Base-by-base conservation (phyloP, 2,113 vertebrate species). In the Sclerurus mexicanus region DNA sequence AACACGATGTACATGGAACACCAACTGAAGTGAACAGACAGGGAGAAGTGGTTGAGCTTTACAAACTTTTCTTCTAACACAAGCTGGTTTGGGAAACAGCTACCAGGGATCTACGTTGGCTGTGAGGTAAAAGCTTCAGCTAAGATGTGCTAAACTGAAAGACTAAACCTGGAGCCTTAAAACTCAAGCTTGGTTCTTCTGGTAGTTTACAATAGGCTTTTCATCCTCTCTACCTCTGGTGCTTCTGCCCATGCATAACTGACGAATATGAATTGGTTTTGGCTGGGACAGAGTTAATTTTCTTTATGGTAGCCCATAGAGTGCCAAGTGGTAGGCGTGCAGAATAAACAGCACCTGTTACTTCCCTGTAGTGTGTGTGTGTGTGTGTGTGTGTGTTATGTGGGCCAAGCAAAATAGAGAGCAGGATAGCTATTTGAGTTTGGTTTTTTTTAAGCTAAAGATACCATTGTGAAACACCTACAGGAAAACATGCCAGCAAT, bases 321-420 rank as follows among this genome's bases (percentile, higher is more conserved):
- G 12, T 52, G 44, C 21, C 18, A 24, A 30, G 33, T 16, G 20
- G 47, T 87, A 76, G 53, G 79, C 8, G 4, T 12, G 16, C 30
- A 68, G 44, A 84, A 37, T 2, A 15, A 78, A 84, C 30, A 68
- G 40, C 66, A 90, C 14, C 35, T 47, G 42, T 7, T 63, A 14
- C 7, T 21, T 55, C 25, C n/a, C 42, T 60, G 9, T 39, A 73
- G 27, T 1, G 1, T 5, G 6, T 16, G 12, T 49, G 25, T 1
- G 1, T 6, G n/a, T n/a, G 27, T 1, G 1, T 5, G 6, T 16
- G 7, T 16, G 12, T 50, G 14, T 46, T 67, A 10, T 0, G 1
- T 8, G 73, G n/a, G 24, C 16, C 6, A 30, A 44, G 52, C 5
- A 90, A 6, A 69, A 35, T 1, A 0, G 0, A 60, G 35, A 80